phyloP scores from a whole-genome alignment of 64 coral and sea anemone genomes.

The Montipora efflorescens region DNA sequence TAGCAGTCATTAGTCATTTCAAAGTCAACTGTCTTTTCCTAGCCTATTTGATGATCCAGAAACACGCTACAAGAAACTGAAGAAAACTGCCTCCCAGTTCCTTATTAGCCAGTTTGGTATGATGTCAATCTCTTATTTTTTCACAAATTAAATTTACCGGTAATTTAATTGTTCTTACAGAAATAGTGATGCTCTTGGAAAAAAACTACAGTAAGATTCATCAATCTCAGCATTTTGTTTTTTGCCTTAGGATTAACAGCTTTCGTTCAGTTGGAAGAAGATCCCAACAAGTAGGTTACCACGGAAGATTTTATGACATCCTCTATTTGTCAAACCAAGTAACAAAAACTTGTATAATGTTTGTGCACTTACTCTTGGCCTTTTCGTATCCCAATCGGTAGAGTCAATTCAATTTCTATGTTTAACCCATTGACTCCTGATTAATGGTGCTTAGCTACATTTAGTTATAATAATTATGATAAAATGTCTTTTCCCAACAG shows the following conservation, averaged over 20 bases:
- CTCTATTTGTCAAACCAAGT: too few relatives aligned
- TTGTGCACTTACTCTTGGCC: too few relatives aligned
- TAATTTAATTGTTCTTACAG: too few relatives aligned
- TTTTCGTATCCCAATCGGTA: too few relatives aligned
- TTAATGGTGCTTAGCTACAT: too few relatives aligned
- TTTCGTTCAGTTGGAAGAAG: slow-evolving; percentile 64
- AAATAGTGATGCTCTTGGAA: neutral
- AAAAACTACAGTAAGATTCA: neutral
- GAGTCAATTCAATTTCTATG: too few relatives aligned
- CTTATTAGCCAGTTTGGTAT: slow-evolving; percentile 96
- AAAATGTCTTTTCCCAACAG: slow-evolving; percentile 38
- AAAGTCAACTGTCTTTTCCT: neutral
- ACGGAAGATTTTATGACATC: neutral
- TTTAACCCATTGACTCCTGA: too few relatives aligned
- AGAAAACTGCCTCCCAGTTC: slow-evolving; percentile 86
- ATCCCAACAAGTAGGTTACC: slow-evolving; percentile 67
- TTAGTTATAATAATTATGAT: too few relatives aligned
- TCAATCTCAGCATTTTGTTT: neutral
- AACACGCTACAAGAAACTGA: slow-evolving; percentile 93
- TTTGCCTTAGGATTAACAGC: slow-evolving; percentile 61
- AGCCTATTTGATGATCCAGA: slow-evolving; percentile 95
- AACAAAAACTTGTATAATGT: too few relatives aligned
- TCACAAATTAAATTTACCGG: neutral
- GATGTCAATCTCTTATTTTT: neutral
- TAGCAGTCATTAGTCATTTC: neutral